phyloP scores from a whole-genome alignment of 2,888 invertebrate genomes.

The Coelinius sp. region DNA sequence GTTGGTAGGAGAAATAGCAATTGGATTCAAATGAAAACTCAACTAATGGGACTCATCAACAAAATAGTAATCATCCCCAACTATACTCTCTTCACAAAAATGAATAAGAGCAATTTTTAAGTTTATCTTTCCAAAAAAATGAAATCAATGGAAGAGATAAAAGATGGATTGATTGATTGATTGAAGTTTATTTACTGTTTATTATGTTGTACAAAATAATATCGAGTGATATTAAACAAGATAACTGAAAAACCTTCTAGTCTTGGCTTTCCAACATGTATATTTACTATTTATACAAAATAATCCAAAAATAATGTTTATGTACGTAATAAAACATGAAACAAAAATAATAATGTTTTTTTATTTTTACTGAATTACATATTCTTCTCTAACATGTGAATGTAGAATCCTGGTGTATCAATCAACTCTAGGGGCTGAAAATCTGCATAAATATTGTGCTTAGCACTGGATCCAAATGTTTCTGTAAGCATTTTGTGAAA shows the following conservation, averaged over 20 bases:
- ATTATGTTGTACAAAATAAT: neutral
- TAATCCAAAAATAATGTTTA: constrained; percentile 50
- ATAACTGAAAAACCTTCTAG: constrained; percentile 39
- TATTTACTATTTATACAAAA: constrained; percentile 53
- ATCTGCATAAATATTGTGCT: constrained; percentile 85
- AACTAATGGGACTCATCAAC: constrained; percentile 51
- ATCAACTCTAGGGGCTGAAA: constrained; percentile 80
- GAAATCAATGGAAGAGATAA: constrained; percentile 20
- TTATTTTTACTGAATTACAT: constrained; percentile 23
- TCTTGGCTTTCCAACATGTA: constrained; percentile 50
- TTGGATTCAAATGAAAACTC: neutral
- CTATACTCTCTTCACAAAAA: constrained; percentile 42
- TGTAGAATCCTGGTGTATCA: constrained; percentile 84
- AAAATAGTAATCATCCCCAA: constrained; percentile 41
- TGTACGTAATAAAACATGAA: constrained; percentile 46
- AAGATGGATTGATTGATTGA: too few relatives aligned
- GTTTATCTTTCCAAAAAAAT: constrained; percentile 4
- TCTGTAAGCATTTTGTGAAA: constrained; percentile 82
- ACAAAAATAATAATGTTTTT: neutral
- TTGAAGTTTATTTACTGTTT: neutral
- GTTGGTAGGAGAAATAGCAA: constrained; percentile 44
- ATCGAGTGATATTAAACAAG: constrained; percentile 12
- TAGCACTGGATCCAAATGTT: constrained; percentile 77
- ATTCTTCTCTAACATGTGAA: constrained; percentile 84
- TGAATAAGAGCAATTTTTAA: constrained; percentile 18